A percentile compares a stretch with the other conserved stretches of the same genome.
These are phyloP conservation scores for Anoplophora glabripennis DNA, from an alignment of 1,140 invertebrate genomes.

Conservation along the genomic window DNA sequence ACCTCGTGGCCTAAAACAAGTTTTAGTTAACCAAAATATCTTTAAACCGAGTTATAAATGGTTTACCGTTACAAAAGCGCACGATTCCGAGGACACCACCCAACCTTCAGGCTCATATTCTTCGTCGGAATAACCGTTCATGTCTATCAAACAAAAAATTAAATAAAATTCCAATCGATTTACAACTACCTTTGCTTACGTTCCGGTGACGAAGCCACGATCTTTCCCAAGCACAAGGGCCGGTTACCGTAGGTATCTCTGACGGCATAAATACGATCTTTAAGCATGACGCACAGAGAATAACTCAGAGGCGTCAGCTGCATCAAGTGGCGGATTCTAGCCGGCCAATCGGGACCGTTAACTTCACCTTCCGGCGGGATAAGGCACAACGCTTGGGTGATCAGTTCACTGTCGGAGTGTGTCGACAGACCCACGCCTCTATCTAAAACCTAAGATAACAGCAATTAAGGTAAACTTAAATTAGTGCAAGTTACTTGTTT, in stretches of 20 bases:
- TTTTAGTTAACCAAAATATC: neutral
- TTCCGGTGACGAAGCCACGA: slow-evolving; percentile 64
- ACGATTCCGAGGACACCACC: slow-evolving; percentile 96
- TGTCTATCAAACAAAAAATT: slow-evolving; percentile 32
- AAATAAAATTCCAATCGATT: slow-evolving; percentile 4
- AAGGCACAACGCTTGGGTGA: slow-evolving; percentile 91
- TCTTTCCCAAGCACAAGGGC: slow-evolving; percentile 90
- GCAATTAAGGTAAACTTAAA: neutral
- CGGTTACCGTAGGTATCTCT: slow-evolving; percentile 94
- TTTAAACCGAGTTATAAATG: neutral
- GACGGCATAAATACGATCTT: slow-evolving; percentile 91
- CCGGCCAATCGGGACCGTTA: slow-evolving; percentile 87
- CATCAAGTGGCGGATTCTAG: slow-evolving; percentile 89
- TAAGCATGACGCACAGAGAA: slow-evolving; percentile 90
- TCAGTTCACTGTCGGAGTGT: slow-evolving; percentile 92
- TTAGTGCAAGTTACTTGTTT: slow-evolving; percentile 57
- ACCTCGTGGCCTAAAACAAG: slow-evolving; percentile 65
- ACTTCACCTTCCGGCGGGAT: slow-evolving; percentile 86
- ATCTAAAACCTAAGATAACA: slow-evolving; percentile 68
- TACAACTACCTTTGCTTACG: slow-evolving; percentile 21
- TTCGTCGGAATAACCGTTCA: slow-evolving; percentile 37
- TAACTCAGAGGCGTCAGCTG: slow-evolving; percentile 85
- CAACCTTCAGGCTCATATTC: slow-evolving; percentile 67
- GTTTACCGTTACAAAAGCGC: slow-evolving; percentile 77
- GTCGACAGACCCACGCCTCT: slow-evolving; percentile 91